phyloP scores from a whole-genome alignment of 2,113 vertebrate species.

The Tychaedon coryphoeus region DNA sequence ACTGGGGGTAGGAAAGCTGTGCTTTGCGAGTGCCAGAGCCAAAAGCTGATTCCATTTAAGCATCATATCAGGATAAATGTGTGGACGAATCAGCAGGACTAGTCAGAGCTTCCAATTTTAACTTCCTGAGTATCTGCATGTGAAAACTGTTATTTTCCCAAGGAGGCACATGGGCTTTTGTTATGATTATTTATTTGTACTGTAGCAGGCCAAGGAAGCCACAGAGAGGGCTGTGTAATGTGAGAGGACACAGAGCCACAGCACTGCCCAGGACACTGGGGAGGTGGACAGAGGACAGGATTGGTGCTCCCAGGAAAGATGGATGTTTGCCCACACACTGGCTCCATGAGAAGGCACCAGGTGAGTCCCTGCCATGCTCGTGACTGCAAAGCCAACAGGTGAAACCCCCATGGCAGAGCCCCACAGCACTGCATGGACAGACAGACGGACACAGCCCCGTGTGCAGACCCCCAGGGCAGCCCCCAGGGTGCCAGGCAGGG shows the following conservation, averaged over 20 bases:
- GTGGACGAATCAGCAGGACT: conserved; percentile 24
- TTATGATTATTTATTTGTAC: conserved; percentile 43
- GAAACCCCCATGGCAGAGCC: background rate
- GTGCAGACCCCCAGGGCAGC: background rate
- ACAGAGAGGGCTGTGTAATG: background rate
- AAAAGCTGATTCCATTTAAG: conserved; percentile 46
- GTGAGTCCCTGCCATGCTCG: rapidly evolving
- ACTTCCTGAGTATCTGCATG: conserved; percentile 59
- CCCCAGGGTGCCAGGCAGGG: background rate
- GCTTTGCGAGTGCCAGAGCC: background rate
- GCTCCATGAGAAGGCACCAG: background rate
- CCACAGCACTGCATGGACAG: background rate
- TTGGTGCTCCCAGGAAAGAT: background rate
- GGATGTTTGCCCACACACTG: background rate
- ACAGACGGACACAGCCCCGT: rapidly evolving
- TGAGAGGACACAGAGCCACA: background rate
- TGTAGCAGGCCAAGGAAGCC: background rate
- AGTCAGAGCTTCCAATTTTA: conserved; percentile 45
- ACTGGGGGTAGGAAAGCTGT: background rate
- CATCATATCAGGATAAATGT: conserved; percentile 9
- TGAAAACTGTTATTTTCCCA: conserved; percentile 53
- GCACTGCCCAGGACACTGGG: rapidly evolving
- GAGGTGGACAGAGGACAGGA: background rate
- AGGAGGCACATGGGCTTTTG: conserved; percentile 41
- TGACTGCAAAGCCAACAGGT: background rate